phyloP scores from a whole-genome alignment of 2,797 vertebrate species.

The Aulostomus chinensis region DNA sequence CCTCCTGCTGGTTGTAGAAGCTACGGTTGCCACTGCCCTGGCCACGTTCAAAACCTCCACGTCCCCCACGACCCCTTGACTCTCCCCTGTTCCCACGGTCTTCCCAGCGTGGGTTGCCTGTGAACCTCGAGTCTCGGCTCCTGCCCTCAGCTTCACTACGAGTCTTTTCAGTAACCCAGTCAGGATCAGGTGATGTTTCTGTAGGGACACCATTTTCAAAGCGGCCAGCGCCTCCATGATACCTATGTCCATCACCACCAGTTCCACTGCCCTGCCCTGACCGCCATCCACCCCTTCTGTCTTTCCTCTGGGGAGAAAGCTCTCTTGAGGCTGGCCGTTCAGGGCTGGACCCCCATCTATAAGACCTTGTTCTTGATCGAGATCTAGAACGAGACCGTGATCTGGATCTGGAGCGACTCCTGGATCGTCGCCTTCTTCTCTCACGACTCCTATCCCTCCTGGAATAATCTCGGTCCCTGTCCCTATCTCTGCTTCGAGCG shows the following conservation, averaged over 20 bases:
- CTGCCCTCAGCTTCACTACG: constrained; percentile 71
- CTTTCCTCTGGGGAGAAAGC: constrained; percentile 87
- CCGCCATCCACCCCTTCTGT: constrained; percentile 85
- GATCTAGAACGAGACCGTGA: constrained; percentile 70
- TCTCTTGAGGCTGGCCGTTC: constrained; percentile 73
- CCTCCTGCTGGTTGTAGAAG: constrained; percentile 80
- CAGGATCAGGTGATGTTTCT: constrained; percentile 84
- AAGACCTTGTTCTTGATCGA: constrained; percentile 81
- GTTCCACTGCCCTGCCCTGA: constrained; percentile 73
- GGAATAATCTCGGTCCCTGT: constrained; percentile 62
- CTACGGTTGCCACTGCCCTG: constrained; percentile 77
- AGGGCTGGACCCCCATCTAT: constrained; percentile 57
- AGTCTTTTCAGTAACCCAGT: constrained; percentile 90
- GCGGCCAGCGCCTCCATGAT: constrained; percentile 77
- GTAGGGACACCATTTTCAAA: constrained; percentile 69
- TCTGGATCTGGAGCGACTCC: constrained; percentile 86
- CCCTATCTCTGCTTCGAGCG: constrained; percentile 82
- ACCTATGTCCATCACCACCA: constrained; percentile 80
- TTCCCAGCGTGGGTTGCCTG: constrained; percentile 59
- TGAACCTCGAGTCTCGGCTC: constrained; percentile 35
- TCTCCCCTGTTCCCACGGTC: constrained; percentile 70
- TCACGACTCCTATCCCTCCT: constrained; percentile 75
- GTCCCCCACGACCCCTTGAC: constrained; percentile 79
- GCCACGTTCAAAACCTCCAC: constrained; percentile 76
- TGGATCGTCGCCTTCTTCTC: constrained; percentile 84